Evolutionary conservation across 2,797 vertebrate genomes (phyloP).

Genomic region (Agapornis canus): DNA sequence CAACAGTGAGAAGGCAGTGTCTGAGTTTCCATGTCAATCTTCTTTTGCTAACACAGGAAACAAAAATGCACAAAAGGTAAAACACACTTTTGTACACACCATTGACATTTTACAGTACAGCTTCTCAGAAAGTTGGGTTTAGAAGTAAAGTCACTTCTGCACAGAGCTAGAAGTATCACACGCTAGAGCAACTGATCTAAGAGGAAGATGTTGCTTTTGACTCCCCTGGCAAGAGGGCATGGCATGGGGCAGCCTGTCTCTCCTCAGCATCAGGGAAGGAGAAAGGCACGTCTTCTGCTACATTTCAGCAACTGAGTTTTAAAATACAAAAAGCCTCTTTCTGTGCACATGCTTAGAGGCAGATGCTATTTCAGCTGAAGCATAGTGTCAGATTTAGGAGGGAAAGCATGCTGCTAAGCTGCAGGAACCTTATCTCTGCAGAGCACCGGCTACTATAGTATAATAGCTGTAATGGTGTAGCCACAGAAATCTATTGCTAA

Average conservation of each 20-base stretch:
- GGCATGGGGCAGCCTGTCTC: background rate
- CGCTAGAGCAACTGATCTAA: fast-evolving
- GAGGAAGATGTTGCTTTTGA: background rate
- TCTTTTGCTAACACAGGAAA: background rate
- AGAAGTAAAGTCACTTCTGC: background rate
- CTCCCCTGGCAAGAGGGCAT: background rate
- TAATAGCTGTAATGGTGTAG: background rate
- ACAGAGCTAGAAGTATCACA: background rate
- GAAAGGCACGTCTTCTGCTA: background rate
- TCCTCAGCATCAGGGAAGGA: background rate
- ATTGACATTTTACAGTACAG: background rate
- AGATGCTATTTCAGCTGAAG: background rate
- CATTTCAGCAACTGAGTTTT: background rate
- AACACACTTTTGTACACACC: background rate
- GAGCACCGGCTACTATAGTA: background rate
- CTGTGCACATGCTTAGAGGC: background rate
- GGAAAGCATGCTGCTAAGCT: background rate
- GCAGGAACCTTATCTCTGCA: background rate
- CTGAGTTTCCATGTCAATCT: background rate
- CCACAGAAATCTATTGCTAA: background rate
- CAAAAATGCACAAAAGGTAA: background rate
- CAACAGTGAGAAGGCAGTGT: background rate
- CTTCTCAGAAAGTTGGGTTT: background rate
- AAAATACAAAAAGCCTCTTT: background rate
- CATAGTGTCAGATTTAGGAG: background rate